These are phyloP conservation scores for Austrofundulus limnaeus DNA, from an alignment of 2,113 vertebrate genomes.

Conservation along the genomic window DNA sequence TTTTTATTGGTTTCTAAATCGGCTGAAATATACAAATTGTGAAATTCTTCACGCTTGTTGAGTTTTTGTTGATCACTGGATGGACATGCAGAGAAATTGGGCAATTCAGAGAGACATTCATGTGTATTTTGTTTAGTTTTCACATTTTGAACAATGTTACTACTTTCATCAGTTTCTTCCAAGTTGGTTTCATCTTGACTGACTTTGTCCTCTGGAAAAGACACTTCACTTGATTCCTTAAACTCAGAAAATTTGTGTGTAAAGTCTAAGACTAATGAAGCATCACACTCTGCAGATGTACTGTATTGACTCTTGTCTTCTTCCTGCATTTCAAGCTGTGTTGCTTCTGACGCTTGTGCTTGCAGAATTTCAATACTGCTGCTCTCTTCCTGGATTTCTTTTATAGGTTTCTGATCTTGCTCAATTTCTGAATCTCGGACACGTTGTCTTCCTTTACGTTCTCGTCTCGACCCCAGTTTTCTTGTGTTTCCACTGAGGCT, in stretches of 20 bases:
- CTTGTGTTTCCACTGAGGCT: slow-evolving; percentile 13
- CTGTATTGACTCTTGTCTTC: not conserved
- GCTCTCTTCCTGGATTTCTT: too few species aligned
- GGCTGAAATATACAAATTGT: not conserved
- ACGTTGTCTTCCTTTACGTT: too few species aligned
- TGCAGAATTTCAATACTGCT: too few species aligned
- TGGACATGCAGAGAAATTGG: not conserved
- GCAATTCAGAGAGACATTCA: not conserved
- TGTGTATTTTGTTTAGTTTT: slow-evolving; percentile 14
- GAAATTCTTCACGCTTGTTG: not conserved
- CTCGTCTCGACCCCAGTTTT: slow-evolving; percentile 41
- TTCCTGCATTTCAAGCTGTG: too few species aligned
- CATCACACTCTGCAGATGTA: not conserved
- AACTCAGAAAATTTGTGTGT: slow-evolving; percentile 1
- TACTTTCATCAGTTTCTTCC: not conserved
- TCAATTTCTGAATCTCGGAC: too few species aligned
- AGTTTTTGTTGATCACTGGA: not conserved
- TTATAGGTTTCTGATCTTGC: too few species aligned
- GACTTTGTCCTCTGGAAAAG: not conserved
- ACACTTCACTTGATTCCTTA: not conserved
- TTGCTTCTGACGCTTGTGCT: too few species aligned
- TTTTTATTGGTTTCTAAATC: slow-evolving; percentile 1
- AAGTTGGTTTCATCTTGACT: not conserved
- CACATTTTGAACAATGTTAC: not conserved
- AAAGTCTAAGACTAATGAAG: not conserved